phyloP scores from a whole-genome alignment of 2,888 invertebrate genomes.

The Caenorhabditis zanzibari region DNA sequence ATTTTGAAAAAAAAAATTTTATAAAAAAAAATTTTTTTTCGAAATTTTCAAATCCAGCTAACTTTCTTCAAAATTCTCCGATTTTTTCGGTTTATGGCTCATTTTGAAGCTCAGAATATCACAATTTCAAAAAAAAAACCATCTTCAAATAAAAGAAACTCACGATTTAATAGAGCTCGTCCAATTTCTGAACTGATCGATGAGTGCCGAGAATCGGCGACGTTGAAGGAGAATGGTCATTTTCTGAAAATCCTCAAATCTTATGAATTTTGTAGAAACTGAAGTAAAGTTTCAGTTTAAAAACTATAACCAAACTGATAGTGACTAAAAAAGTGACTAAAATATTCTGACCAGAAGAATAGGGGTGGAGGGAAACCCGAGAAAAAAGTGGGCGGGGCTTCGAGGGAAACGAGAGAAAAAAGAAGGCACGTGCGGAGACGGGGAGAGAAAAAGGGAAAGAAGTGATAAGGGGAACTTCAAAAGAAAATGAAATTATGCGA shows the following conservation, averaged over 20 bases:
- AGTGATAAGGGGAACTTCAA: not conserved
- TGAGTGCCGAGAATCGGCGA: slow-evolving; percentile 49
- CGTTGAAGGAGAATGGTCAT: slow-evolving; percentile 55
- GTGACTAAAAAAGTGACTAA: not conserved
- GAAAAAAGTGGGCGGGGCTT: slow-evolving; percentile 41
- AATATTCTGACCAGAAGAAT: not conserved
- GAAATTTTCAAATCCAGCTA: no score
- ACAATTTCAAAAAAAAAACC: not conserved
- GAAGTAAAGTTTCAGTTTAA: not conserved
- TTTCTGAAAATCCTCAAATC: slow-evolving; percentile 38
- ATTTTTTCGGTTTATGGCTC: no score
- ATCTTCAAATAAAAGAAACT: slow-evolving; percentile 5
- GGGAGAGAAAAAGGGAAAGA: not conserved
- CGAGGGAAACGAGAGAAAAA: not conserved
- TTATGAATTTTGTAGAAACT: no score
- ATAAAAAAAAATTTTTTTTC: not conserved
- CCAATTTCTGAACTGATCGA: slow-evolving; percentile 43
- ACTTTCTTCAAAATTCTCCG: no score
- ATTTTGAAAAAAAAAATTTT: not conserved
- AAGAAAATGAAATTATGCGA: not conserved
- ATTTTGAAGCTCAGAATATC: not conserved
- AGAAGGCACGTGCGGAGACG: not conserved
- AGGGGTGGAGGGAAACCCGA: slow-evolving; percentile 9
- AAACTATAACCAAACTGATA: not conserved
- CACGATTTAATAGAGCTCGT: slow-evolving; percentile 40